A percentile compares a stretch with the other conserved stretches of the same genome.
Conservation (phyloP, 2,113 vertebrate genomes). For the Turnix velox region DNA sequence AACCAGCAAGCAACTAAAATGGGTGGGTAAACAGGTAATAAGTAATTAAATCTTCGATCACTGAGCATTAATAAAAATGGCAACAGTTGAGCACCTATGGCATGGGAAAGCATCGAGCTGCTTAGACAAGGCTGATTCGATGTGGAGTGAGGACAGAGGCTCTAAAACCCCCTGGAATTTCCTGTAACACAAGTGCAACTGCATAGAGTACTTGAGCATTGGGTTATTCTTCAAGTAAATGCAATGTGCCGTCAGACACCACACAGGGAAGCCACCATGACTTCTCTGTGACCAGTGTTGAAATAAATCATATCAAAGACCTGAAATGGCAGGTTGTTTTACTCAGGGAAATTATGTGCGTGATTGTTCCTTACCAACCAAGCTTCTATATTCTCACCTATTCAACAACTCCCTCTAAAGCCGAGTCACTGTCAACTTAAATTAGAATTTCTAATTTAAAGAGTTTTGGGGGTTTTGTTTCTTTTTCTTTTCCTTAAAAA, state of each 20-base stretch:
- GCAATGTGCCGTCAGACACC: neutral
- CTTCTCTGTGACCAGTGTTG: neutral
- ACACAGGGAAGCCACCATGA: neutral
- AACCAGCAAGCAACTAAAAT: neutral
- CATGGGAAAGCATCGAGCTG: neutral
- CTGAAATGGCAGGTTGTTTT: neutral
- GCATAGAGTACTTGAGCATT: neutral
- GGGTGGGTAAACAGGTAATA: neutral
- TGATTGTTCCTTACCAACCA: neutral
- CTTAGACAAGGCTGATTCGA: neutral
- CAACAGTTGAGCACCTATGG: neutral
- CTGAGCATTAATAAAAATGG: neutral
- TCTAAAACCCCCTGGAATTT: neutral
- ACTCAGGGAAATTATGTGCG: neutral
- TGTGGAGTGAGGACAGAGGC: neutral
- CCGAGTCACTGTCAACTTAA: neutral
- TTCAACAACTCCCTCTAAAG: neutral
- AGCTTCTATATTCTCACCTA: neutral
- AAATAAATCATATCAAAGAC: neutral
- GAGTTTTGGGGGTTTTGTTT: too few species aligned
- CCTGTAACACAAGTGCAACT: neutral
- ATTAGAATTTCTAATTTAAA: neutral
- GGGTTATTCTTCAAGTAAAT: neutral
- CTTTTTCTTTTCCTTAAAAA: neutral
- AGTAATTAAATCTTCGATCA: neutral